These are phyloP conservation scores for Prionailurus bengalensis DNA, from an alignment of 2,113 vertebrate species.

Conservation along the genomic window DNA sequence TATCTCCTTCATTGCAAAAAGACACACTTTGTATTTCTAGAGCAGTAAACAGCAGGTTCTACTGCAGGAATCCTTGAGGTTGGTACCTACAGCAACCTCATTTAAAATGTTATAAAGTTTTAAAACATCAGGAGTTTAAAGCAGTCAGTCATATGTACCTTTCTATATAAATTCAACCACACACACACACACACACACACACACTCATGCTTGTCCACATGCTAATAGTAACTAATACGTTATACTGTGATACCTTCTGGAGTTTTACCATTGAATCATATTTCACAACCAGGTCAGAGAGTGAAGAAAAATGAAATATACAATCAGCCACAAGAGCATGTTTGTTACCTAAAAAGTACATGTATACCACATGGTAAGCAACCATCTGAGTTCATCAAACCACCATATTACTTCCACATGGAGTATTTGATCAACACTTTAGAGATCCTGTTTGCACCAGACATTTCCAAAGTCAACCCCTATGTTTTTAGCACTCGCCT, in stretches of 20 bases:
- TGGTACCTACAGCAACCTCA: not conserved
- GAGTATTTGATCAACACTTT: conserved; percentile 75
- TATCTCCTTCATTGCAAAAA: not conserved
- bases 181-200: not conserved
- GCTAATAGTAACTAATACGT: not conserved
- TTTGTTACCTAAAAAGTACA: conserved; percentile 50
- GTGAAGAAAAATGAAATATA: not conserved
- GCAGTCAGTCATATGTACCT: not conserved
- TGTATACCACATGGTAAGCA: conserved; percentile 77
- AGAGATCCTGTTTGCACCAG: conserved; percentile 46
- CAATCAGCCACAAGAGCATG: not conserved
- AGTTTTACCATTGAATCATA: not conserved
- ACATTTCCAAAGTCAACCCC: not conserved
- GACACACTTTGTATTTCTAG: conserved; percentile 49
- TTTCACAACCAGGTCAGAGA: conserved; percentile 65
- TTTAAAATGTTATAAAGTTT: conserved; percentile 3
- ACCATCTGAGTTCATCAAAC: conserved; percentile 43
- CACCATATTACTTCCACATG: conserved; percentile 31
- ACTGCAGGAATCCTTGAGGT: not conserved
- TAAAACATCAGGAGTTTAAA: not conserved
- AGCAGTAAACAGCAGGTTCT: not conserved
- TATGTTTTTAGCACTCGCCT: not conserved
- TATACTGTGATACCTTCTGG: not conserved
- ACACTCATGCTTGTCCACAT: not conserved
- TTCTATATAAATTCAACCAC: not conserved